A percentile compares a stretch with the other conserved stretches of the same genome.
These are phyloP conservation scores for Varanus komodoensis DNA, from an alignment of 2,113 vertebrate species.

Conservation along the genomic window DNA sequence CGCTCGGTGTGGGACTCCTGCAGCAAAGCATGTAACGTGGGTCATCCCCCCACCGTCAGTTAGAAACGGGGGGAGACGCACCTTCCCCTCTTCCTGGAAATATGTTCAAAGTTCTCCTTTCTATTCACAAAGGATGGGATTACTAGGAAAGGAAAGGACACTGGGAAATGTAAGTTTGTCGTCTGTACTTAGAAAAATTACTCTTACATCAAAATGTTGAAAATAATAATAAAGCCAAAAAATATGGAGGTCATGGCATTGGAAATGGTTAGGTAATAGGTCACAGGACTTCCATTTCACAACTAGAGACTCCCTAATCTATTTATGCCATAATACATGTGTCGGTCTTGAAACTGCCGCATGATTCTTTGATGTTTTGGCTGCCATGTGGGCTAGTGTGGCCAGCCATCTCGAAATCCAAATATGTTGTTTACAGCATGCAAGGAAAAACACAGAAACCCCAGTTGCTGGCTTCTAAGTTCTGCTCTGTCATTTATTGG, in stretches of 20 bases:
- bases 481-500: neutral
- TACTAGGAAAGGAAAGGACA: neutral
- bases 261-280: neutral
- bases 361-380: neutral
- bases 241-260: constrained; percentile 2
- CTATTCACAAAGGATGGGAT: constrained; percentile 42
- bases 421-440: neutral
- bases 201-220: neutral
- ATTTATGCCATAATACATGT: neutral
- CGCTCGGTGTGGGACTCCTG: constrained; percentile 62
- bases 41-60: constrained; percentile 51
- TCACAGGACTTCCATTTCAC: neutral
- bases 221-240: neutral
- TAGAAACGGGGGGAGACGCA: constrained; percentile 48
- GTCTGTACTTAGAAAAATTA: neutral
- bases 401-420: neutral
- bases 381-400: no score
- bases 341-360: neutral
- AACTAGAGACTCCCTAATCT: neutral
- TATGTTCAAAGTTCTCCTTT: neutral
- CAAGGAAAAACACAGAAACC: neutral
- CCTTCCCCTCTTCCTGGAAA: constrained; percentile 51
- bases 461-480: neutral
- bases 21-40: constrained; percentile 59
- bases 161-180: constrained; percentile 20